Base-by-base conservation (phyloP, 1,140 invertebrate species). In the Lerema accius region DNA sequence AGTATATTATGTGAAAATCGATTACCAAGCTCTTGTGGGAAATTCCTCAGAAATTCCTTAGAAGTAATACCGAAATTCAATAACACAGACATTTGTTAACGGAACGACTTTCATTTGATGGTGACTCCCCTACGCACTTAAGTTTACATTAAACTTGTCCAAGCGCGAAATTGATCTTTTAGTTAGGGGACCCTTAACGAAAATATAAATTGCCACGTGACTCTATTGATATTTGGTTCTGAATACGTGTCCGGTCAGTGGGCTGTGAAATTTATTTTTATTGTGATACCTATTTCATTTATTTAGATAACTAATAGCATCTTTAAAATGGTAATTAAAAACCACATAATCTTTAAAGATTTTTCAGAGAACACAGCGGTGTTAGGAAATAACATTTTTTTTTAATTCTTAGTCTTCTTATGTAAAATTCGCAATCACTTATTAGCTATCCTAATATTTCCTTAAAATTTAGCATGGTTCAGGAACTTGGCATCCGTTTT, bases 111-210 rank as follows among this genome's bases (percentile, higher is more conserved):
- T 86, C 80, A 84, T 88, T 88, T 84, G 83, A 67, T 67, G 65
- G 69, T 76, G 73, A 80, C 79, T 86, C 84, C 84, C 86, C 84
- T 73, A 78, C 71, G 77, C 82, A 83, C 82, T 88, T 86, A 86
- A 86, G 82, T 86, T 87, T 88, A 86, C 86, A 88, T 89, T 87
- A 88, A 86, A 79, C 68, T 83, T 88, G 80, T 85, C 84, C 80
- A 86, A 82, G 85, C 86, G 86, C 80, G 84, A 89, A 89, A 89
- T 89, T 89, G 86, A 88, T 89, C 85, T 89, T 82, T 86, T 80
- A 84, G 80, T 81, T 73, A 77, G 82, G 82, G 82, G 73, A 64
- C 78, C 76, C 74, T 76, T 74, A 78, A 71, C 73, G 78, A 80
- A 82, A 84, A 84, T 85, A 82, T 86, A 85, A 81, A 85, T 87